Base-by-base conservation (phyloP, 2,113 vertebrate genomes). In the Leucoraja erinaceus region DNA sequence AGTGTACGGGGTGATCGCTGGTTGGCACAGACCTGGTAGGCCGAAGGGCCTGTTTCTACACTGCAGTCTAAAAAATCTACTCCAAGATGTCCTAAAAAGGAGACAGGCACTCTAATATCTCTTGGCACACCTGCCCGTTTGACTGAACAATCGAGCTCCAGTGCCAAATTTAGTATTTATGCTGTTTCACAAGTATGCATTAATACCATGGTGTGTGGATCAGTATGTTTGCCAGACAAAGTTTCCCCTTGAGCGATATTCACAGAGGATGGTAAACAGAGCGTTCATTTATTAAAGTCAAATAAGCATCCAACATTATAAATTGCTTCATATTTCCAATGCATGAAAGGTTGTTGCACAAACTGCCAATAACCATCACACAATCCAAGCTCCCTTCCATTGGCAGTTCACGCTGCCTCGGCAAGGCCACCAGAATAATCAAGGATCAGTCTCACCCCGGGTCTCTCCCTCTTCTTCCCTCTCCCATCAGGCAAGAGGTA, bases 81-180 rank as follows among this genome's bases (percentile, higher is more conserved):
- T 18, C 18, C n/a, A 88, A 63, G 59, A 88, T 88, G 83, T 61
- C 83, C 83, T 63, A 88, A 88, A 66, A 88, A 63, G 83, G 83
- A 66, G 83, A 88, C 31, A n/a, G 61, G 75, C 75, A 33, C 75
- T 33, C n/a, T 10, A 33, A 28, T 61, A 63, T 66, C 83, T 88
- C 83, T 88, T 88, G 83, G 83, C 83, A 88, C 59, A 88, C 61
- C 83, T 88, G 83, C 59, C 59, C 83, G 31, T 63, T 88, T 33
- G 83, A 31, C 83, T 63, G 83, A 18, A 31, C 6, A 61, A 66
- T 88, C 63, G 83, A 31, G 31, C 28, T 18, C n/a, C 59, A 31
- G n/a, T 63, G 83, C 59, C 83, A 66, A 88, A n/a, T 59, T n/a
- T 4, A 84, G 56, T n/a, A 28, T 88, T 81, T 66, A 88, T 61